Conservation (phyloP, 2,888 invertebrate species). For the Trachelus stipa region DNA sequence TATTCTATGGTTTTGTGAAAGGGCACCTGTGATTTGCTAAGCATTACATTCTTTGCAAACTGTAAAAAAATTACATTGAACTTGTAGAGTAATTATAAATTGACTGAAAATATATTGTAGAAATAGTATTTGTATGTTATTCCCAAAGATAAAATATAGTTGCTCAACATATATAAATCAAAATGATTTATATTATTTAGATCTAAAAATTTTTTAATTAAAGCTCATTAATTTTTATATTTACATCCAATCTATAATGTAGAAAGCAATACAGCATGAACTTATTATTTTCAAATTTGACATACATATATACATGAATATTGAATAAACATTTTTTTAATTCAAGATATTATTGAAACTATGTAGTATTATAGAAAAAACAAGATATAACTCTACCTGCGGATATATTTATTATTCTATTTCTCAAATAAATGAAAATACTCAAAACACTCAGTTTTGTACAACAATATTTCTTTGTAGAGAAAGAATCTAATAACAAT, state of each 20-base stretch:
- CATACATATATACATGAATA: background rate
- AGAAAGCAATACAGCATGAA: too few relatives aligned
- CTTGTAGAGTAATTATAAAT: too few relatives aligned
- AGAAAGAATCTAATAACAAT: background rate
- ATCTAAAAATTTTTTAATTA: background rate
- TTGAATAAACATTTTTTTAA: too few relatives aligned
- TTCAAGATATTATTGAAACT: background rate
- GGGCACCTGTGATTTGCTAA: too few relatives aligned
- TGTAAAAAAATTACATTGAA: too few relatives aligned
- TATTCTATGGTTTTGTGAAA: too few relatives aligned
- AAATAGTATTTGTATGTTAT: background rate
- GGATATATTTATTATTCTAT: background rate
- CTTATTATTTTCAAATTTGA: background rate
- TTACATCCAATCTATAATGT: too few relatives aligned
- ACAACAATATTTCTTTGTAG: background rate
- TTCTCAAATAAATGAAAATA: background rate
- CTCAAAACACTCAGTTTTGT: background rate
- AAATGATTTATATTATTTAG: too few relatives aligned
- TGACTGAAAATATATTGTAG: too few relatives aligned
- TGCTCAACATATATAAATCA: background rate
- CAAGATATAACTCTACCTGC: background rate
- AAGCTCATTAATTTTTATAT: background rate
- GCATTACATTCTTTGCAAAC: too few relatives aligned
- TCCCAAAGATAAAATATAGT: background rate
- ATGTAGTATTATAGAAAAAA: background rate